Conservation (phyloP, 92 coral and sea anemone species). For the Isaurus tuberculatus region DNA sequence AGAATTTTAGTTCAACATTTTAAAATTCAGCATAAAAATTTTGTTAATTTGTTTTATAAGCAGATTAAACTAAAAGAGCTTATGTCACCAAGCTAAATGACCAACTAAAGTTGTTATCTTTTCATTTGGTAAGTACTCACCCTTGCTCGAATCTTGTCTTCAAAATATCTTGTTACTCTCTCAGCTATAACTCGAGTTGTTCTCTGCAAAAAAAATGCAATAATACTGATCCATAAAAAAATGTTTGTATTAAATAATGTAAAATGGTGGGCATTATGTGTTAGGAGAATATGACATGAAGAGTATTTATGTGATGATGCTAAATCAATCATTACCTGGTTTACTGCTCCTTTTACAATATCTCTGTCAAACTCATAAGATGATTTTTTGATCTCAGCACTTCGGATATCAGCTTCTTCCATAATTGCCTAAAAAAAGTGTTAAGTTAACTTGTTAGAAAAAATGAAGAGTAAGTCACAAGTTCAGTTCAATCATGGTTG, state of each 20-base stretch:
- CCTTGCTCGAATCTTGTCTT: conserved; percentile 95
- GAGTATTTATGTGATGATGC: too few species aligned
- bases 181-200: conserved; percentile 96
- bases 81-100: too few species aligned
- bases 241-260: neutral
- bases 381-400: conserved; percentile 92
- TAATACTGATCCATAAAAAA: neutral
- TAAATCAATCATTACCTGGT: conserved; percentile 66
- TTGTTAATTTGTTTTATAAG: too few species aligned
- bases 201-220: conserved; percentile 64
- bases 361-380: conserved; percentile 98
- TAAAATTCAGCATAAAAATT: too few species aligned
- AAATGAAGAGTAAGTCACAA: too few species aligned
- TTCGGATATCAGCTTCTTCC: conserved; percentile 99
- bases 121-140: conserved; percentile 55
- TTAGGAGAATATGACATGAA: too few species aligned
- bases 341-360: conserved; percentile 95
- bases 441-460: neutral
- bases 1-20: too few species aligned
- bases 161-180: conserved; percentile 94
- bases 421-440: conserved; percentile 87
- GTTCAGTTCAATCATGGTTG: too few species aligned
- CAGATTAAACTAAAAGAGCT: too few species aligned
- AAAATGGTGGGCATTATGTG: too few species aligned
- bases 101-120: neutral